Base-by-base conservation (phyloP, 1,140 invertebrate genomes). In the Drosophila aff. region DNA sequence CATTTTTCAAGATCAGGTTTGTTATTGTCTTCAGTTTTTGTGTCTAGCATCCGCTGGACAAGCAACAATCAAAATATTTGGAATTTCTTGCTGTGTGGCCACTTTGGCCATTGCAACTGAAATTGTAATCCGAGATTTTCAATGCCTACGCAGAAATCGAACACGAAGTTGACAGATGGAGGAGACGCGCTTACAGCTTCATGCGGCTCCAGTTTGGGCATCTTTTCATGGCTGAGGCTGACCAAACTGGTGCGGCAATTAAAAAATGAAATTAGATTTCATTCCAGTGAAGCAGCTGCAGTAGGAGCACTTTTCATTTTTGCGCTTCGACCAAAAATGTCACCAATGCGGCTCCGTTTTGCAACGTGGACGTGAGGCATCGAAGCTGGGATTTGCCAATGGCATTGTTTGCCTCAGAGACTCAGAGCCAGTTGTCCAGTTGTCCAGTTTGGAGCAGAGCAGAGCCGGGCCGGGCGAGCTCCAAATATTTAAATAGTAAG, bases 251-350 rank as follows among this genome's bases (percentile, higher is more conserved):
- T 28, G 26, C 63, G 43, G 50, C 79, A 85, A 89, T 85, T 89
- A 90, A 90, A 82, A 85, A 90, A 90, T 91, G 85, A 90, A 90
- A 90, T 89, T 85, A 72, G 38, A 85, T 81, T 90, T 85, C 75
- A 81, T 84, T 89, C 69, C 73, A 65, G 46, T 47, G 64, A 65
- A 82, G 63, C 69, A 64, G 57, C 63, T 44, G 43, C 76, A 80
- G 63, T 59, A 52, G 57, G 66, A 66, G 38, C 76, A 83, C 80
- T 89, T 87, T 89, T 89, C 78, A 68, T 87, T 89, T 86, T 77
- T 63, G 44, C 58, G 47, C 28, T 55, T 55, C 36, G 50, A n/a
- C 57, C 46, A 49, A 57, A 89, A 71, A 78, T 76, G 78, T 73
- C 62, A 50, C 49, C 65, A 65, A 82, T 66, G 79, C 21, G 16